phyloP scores from a whole-genome alignment of 2,113 vertebrate species.

The Lanius collurio region DNA sequence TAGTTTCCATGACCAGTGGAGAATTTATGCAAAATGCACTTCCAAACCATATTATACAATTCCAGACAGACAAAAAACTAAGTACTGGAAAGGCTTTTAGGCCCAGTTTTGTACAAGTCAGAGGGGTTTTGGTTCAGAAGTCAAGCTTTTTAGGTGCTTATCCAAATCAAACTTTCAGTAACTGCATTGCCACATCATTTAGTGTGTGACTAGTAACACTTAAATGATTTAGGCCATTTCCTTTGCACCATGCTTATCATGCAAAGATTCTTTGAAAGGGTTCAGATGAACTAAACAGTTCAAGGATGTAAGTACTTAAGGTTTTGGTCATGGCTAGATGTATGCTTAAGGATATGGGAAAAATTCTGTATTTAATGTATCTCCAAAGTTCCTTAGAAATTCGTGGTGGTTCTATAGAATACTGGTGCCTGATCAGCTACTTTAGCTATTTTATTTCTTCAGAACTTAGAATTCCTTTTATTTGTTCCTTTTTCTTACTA shows the following conservation, averaged over 20 bases:
- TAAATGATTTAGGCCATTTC: not conserved
- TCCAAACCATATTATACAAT: not conserved
- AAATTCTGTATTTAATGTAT: not conserved
- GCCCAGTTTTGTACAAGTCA: not conserved
- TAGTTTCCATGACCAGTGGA: not conserved
- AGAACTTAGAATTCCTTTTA: not conserved
- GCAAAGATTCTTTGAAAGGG: not conserved
- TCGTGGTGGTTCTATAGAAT: not conserved
- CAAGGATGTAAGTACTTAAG: not conserved
- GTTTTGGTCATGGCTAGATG: not conserved
- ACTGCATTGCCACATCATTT: not conserved
- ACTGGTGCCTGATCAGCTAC: not conserved
- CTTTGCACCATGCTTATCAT: not conserved
- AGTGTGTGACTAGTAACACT: not conserved
- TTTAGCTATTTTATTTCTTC: not conserved
- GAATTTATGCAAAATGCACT: not conserved
- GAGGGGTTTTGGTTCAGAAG: not conserved
- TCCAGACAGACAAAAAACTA: not conserved
- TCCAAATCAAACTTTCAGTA: not conserved
- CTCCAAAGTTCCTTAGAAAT: slow-evolving; percentile 8
- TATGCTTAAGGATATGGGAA: not conserved
- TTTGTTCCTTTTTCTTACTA: not conserved
- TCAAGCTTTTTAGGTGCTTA: not conserved
- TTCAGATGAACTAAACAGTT: not conserved
- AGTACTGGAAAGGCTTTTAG: not conserved